These are phyloP conservation scores for Brachypteracias leptosomus DNA, from an alignment of 2,113 vertebrate species.

Conservation along the genomic window DNA sequence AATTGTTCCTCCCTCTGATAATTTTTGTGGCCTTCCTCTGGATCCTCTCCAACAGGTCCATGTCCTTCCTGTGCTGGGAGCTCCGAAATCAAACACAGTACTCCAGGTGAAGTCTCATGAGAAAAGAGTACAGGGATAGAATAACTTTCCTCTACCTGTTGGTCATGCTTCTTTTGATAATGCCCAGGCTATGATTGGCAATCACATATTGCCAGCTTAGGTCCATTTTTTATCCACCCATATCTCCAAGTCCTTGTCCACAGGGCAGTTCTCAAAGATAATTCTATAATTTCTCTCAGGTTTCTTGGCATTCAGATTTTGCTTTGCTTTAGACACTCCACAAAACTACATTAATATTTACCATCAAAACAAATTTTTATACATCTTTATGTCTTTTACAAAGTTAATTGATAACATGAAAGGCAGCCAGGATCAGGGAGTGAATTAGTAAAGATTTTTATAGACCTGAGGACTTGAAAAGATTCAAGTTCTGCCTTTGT, in stretches of 20 bases:
- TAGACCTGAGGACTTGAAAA: not conserved
- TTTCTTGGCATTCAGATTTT: not conserved
- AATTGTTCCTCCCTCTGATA: too few relatives aligned
- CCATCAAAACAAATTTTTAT: not conserved
- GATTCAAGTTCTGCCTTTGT: not conserved
- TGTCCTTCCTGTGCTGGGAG: too few relatives aligned
- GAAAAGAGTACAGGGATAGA: rapidly evolving
- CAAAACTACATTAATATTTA: not conserved
- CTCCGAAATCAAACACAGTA: too few relatives aligned
- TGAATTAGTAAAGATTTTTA: not conserved
- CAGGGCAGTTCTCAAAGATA: not conserved
- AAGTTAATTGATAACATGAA: not conserved
- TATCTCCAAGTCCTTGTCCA: not conserved
- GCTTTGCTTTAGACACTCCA: not conserved
- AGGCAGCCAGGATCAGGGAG: not conserved
- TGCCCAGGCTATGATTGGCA: not conserved
- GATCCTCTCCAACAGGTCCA: too few relatives aligned
- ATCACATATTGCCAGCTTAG: not conserved
- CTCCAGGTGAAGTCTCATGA: not conserved
- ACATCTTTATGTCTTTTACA: not conserved
- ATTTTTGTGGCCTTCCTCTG: too few relatives aligned
- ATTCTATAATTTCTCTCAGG: not conserved
- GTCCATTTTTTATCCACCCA: not conserved
- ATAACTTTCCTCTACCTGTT: not conserved
- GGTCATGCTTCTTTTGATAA: not conserved